phyloP scores from a whole-genome alignment of 2,888 invertebrate genomes.

The Tethea ocularis region DNA sequence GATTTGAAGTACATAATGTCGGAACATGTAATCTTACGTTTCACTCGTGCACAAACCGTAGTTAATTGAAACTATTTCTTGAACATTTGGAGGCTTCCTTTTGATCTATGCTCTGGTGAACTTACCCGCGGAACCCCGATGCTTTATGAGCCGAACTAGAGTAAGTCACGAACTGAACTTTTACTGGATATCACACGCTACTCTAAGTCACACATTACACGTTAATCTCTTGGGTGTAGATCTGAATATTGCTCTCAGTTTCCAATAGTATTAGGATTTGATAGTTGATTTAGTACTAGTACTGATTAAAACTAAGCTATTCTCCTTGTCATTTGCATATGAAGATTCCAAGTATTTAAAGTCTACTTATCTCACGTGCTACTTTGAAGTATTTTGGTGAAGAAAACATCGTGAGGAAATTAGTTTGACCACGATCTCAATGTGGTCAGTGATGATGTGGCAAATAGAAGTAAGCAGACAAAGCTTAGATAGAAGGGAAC shows the following conservation, averaged over 20 bases:
- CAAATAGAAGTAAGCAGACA: too few relatives aligned
- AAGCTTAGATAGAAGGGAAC: too few relatives aligned
- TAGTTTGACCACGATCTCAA: too few relatives aligned
- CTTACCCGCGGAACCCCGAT: constrained; percentile 24
- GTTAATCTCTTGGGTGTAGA: constrained; percentile 27
- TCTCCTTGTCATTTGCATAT: background rate
- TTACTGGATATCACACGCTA: constrained; percentile 18
- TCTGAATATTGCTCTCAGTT: constrained; percentile 3
- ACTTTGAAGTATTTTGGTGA: too few relatives aligned
- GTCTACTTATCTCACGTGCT: too few relatives aligned
- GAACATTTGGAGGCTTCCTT: constrained; percentile 46
- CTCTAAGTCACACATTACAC: constrained; percentile 15
- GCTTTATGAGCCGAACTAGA: constrained; percentile 33
- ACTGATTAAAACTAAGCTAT: too few relatives aligned
- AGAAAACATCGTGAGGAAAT: too few relatives aligned
- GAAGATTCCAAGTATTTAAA: too few relatives aligned
- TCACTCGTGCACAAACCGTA: constrained; percentile 35
- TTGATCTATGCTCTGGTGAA: constrained; percentile 36
- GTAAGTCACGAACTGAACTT: constrained; percentile 34
- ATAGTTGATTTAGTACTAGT: background rate
- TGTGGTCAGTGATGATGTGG: too few relatives aligned
- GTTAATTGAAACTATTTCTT: constrained; percentile 58
- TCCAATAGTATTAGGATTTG: background rate
- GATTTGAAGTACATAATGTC: constrained; percentile 14
- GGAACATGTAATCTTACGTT: constrained; percentile 32